phyloP scores from a whole-genome alignment of 2,113 vertebrate species.

The Ictidomys tridecemlineatus region DNA sequence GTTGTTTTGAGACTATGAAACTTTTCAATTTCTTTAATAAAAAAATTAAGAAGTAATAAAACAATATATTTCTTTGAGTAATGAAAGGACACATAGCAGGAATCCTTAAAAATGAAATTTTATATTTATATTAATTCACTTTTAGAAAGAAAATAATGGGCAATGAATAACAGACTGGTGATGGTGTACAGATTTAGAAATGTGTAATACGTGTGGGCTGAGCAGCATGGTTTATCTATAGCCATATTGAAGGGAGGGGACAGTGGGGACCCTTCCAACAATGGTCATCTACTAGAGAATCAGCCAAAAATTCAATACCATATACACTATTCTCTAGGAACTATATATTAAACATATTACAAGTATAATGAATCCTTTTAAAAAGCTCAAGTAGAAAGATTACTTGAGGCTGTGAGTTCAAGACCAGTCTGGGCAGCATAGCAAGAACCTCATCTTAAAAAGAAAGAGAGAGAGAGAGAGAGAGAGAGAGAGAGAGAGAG shows the following conservation, averaged over 20 bases:
- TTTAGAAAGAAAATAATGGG: neutral
- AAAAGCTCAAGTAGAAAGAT: neutral
- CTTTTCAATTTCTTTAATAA: slow-evolving; percentile 36
- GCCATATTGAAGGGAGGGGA: neutral
- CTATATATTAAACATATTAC: neutral
- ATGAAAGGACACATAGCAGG: neutral
- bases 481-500: too few species aligned
- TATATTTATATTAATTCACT: neutral
- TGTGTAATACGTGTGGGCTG: neutral
- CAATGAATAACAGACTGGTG: neutral
- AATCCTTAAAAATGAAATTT: neutral
- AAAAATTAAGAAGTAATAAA: neutral
- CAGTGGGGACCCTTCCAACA: neutral
- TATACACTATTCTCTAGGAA: neutral
- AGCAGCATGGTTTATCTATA: neutral
- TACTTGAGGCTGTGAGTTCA: neutral
- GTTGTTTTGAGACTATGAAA: neutral
- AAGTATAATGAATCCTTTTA: neutral
- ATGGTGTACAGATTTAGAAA: neutral
- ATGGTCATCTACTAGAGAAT: neutral
- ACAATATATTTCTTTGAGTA: neutral
- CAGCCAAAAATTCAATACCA: neutral
- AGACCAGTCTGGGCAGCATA: neutral
- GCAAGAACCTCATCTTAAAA: neutral
- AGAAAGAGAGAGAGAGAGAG: neutral